Percentiles rank a stretch among this genome's conserved stretches.
Evolutionary conservation across 2,113 vertebrate species (phyloP).

Genomic region (Percopsis transmontana): DNA sequence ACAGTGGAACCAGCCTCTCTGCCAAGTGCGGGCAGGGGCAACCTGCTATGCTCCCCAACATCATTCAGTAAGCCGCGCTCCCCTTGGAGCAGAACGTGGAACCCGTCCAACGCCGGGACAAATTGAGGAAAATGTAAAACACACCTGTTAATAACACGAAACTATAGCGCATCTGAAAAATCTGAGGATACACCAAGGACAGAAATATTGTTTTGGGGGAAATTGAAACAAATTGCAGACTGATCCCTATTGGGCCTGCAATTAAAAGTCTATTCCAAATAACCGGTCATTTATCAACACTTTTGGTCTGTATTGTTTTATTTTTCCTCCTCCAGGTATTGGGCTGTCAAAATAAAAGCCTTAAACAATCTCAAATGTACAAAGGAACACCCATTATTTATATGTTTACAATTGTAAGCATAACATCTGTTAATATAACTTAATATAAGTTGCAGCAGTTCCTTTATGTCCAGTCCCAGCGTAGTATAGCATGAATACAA

Average conservation of each 20-base stretch:
- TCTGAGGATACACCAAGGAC: slow-evolving; percentile 5
- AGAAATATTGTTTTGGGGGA: not conserved
- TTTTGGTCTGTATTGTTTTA: not conserved
- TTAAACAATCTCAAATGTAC: not conserved
- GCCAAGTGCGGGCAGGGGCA: slow-evolving; percentile 25
- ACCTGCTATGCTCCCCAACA: slow-evolving; percentile 7
- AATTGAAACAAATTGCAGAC: not conserved
- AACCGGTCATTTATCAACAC: not conserved
- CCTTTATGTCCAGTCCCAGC: not conserved
- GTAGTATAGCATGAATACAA: slow-evolving; percentile 17
- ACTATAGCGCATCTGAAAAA: slow-evolving; percentile 19
- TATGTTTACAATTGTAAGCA: slow-evolving; percentile 33
- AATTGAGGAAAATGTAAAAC: slow-evolving; percentile 18
- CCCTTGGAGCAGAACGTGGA: slow-evolving; percentile 7
- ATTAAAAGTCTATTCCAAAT: slow-evolving; percentile 1
- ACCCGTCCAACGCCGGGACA: slow-evolving; percentile 15
- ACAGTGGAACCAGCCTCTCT: slow-evolving; percentile 30
- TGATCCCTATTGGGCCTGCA: slow-evolving; percentile 5
- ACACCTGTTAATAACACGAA: slow-evolving; percentile 2
- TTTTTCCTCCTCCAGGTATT: not conserved
- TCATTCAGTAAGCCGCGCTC: slow-evolving; percentile 37
- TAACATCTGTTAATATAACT: not conserved
- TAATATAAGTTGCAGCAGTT: slow-evolving; percentile 38
- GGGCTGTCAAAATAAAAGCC: slow-evolving; percentile 3
- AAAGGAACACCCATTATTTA: not conserved